Evolutionary conservation across 2,888 invertebrate genomes (phyloP), one percentile per base, ranked within the genome.

Genomic region (Coelogynopora nodosa): DNA sequence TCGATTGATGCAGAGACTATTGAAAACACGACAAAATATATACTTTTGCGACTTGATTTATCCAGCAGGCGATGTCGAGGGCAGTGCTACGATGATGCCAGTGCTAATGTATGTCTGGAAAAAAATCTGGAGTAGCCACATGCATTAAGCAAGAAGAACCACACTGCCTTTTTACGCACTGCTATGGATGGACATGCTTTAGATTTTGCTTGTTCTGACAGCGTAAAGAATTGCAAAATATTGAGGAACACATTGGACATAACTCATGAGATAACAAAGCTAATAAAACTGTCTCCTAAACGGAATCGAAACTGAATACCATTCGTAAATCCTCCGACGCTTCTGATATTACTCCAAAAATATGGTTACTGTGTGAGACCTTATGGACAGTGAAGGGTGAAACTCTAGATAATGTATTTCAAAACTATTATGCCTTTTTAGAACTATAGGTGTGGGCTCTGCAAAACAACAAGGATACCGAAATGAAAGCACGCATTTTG

Each of bases 311-410:
- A 74, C 2, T 74, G 27, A 74, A 74, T 74, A 74, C 74, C 27
- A 74, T 74, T 74, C 23, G 23, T 74, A 26, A 74, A 74, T 74
- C 74, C 74, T 74, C 74, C 74, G 27, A 74, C 27, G 74, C 74
- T 74, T 74, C 74, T 74, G 23, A 74, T 74, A 74, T 74, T 74
- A 74, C 74, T 74, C 74, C 74, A 74, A 74, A 74, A 74, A 74
- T 26, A 74, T 23, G 74, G 74, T 74, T 74, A 74, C 23, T 74
- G 74, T 74, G 23, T 74, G 74, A 74, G 5, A 74, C 74, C 74
- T n/a, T 10, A 74, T 74, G 74, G 74, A 23, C 74, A 26, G 74
- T 74, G 23, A 74, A 74, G 49, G 74, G 49, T 49, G 74, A 74
- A 74, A 74, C 74, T 74, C 74, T 74, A 74, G 18, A 74, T 74